phyloP scores from a whole-genome alignment of 2,888 invertebrate genomes.

The Rotaria magnacalcarata region DNA sequence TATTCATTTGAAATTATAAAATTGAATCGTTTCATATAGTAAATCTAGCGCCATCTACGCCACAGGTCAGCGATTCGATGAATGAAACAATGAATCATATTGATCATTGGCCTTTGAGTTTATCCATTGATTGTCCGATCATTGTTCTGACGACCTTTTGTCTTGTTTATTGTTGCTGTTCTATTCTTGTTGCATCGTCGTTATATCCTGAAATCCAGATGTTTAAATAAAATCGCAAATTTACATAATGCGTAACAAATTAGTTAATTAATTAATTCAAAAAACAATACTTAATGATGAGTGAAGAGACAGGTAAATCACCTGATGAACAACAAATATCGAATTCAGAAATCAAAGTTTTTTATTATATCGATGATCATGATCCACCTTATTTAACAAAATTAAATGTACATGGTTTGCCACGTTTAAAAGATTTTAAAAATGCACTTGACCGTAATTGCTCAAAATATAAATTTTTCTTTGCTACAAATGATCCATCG shows the following conservation, averaged over 20 bases:
- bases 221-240: background rate
- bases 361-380: slow-evolving; percentile 98
- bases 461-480: slow-evolving; percentile 84
- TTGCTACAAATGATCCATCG: slow-evolving; percentile 99
- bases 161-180: slow-evolving; percentile 18
- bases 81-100: background rate
- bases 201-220: background rate
- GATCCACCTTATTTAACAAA: slow-evolving; percentile 98
- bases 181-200: background rate
- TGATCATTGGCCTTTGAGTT: background rate
- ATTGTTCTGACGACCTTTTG: slow-evolving; percentile 22
- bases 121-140: background rate
- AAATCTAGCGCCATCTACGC: background rate
- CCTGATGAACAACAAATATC: background rate
- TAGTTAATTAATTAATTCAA: background rate
- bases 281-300: background rate
- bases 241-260: background rate
- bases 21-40: too few species aligned
- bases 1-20: too few species aligned
- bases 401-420: slow-evolving; percentile 63
- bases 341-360: slow-evolving; percentile 85
- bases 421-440: slow-evolving; percentile 93
- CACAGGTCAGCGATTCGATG: background rate
- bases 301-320: slow-evolving; percentile 9
- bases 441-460: slow-evolving; percentile 77